Evolutionary conservation across 2,888 invertebrate species (phyloP).

Genomic region (Rhagonycha fulva): DNA sequence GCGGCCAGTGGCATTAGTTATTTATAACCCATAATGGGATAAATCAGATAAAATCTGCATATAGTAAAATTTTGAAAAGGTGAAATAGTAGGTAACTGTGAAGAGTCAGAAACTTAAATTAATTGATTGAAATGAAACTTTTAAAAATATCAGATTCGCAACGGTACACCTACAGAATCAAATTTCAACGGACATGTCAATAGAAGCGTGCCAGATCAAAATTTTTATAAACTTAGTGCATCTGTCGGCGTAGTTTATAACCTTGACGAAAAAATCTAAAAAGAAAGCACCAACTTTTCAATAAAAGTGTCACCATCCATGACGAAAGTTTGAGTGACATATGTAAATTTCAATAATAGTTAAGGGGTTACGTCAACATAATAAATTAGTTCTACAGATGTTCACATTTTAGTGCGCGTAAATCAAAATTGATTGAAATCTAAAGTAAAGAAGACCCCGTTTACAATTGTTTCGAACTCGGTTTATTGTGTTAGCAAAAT

Average conservation of each 20-base stretch:
- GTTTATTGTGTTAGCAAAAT: not conserved
- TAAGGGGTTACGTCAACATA: constrained; percentile 15
- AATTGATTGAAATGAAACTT: too few relatives aligned
- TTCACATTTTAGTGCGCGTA: not conserved
- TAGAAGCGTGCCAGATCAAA: not conserved
- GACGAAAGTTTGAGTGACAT: constrained; percentile 21
- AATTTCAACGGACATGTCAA: not conserved
- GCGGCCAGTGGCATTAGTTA: not conserved
- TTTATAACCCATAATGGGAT: not conserved
- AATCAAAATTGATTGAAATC: not conserved
- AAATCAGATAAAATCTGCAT: not conserved
- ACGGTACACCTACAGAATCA: not conserved
- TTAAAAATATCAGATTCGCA: not conserved
- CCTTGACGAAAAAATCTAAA: not conserved
- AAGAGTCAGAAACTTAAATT: too few relatives aligned
- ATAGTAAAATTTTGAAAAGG: not conserved
- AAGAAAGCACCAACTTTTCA: constrained; percentile 1
- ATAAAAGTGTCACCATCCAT: constrained; percentile 13
- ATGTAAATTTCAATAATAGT: constrained; percentile 15
- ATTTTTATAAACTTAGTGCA: not conserved
- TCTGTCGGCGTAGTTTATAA: not conserved
- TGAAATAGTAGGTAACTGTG: too few relatives aligned
- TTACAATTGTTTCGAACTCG: not conserved
- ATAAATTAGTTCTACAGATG: constrained; percentile 17
- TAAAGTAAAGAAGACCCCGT: not conserved